Evolutionary conservation across 1,140 invertebrate genomes (phyloP), one percentile per base, ranked within the genome.

Genomic region (Zaprionus gabonicus): DNA sequence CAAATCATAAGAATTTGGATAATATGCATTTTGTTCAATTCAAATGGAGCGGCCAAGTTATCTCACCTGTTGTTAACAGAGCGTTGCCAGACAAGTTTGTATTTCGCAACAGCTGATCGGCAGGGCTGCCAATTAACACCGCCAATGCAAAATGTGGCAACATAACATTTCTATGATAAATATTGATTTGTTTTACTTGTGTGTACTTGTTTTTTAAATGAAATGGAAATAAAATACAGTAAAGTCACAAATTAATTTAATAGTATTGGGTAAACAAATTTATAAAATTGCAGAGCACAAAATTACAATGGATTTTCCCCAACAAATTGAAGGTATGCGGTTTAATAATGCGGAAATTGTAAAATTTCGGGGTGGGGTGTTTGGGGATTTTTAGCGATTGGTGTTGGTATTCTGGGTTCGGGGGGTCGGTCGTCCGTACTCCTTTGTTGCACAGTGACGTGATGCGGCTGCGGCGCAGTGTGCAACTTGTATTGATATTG

Each of bases 401-500:
- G 3, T 12, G 34, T 10, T 23, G 28, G 53, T 15, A 31, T 56
- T 5, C 17, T 41, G 27, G 58, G 78, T 49, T 81, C 27, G 60
- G 55, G 67, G 68, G 81, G 64, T 76, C 55, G 15, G 68, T 76
- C 55, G 12, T 34, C 66, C 65, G 44, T 70, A 59, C 64, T 88
- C 63, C 78, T 84, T 87, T 88, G 78, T 84, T 77, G 85, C 82
- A 71, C 57, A 81, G 81, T 84, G 81, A 82, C 80, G 80, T 81
- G 82, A 87, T 85, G 80, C 46, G 64, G 75, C 76, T 86, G 79
- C 71, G 80, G 76, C 83, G 78, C 77, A 80, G 75, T 85, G 86
- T 88, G 84, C 84, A 87, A 80, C 71, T 82, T 80, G 74, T 59
- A 67, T 85, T 74, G 71, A 71, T 86, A 86, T 86, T 86, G 82